Conservation (phyloP, 2,888 invertebrate species). For the Neocrepidodera transversa region DNA sequence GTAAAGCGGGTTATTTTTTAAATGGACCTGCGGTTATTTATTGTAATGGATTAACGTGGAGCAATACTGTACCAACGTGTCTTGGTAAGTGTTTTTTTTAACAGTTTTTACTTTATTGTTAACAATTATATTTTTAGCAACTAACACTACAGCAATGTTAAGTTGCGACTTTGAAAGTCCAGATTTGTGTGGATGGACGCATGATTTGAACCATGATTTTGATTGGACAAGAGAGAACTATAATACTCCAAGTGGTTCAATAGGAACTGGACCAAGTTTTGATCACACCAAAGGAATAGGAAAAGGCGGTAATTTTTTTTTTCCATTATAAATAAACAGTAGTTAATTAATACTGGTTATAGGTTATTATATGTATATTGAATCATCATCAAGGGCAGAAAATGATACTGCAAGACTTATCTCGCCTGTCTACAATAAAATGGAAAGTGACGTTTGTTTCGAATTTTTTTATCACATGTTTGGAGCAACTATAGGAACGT, state of each 20-base stretch:
- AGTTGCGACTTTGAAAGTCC: conserved; percentile 73
- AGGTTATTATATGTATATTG: conserved; percentile 86
- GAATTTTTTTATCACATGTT: conserved; percentile 83
- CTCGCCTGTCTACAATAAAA: conserved; percentile 70
- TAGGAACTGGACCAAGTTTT: conserved; percentile 75
- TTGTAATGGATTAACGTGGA: conserved; percentile 78
- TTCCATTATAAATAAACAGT: neutral
- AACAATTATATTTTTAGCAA: conserved; percentile 49
- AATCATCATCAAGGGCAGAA: conserved; percentile 69
- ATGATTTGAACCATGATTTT: conserved; percentile 73
- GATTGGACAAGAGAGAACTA: conserved; percentile 75
- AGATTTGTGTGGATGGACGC: conserved; percentile 80
- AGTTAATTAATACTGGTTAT: too few relatives aligned
- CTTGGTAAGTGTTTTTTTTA: conserved; percentile 61
- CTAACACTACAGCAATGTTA: conserved; percentile 56
- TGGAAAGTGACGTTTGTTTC: conserved; percentile 62
- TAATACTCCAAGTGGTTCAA: conserved; percentile 69
- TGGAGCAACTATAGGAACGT: conserved; percentile 67
- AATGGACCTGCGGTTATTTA: conserved; percentile 69
- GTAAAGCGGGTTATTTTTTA: conserved; percentile 69
- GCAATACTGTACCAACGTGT: conserved; percentile 71
- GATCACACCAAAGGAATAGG: conserved; percentile 76
- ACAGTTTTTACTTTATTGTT: neutral
- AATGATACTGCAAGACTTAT: conserved; percentile 76
- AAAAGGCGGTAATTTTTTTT: conserved; percentile 57